A percentile compares a stretch with the other conserved stretches of the same genome.
Conservation (phyloP, 2,797 vertebrate genomes). For the Sciaenops ocellatus region DNA sequence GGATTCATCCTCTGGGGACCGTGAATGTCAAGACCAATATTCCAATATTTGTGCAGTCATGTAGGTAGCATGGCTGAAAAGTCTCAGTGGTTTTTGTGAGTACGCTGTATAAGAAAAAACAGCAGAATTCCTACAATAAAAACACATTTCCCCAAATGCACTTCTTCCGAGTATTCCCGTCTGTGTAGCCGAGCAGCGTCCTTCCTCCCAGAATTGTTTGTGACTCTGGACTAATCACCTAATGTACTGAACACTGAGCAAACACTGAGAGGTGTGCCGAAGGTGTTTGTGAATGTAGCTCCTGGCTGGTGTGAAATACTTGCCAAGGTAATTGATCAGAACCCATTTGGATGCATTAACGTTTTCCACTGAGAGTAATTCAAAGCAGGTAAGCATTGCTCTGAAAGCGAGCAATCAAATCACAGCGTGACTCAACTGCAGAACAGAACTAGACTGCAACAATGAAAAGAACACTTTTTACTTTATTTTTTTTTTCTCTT, state of each 20-base stretch:
- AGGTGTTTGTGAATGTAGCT: constrained; percentile 60
- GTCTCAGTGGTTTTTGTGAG: not conserved
- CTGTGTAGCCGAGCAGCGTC: not conserved
- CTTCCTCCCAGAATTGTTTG: constrained; percentile 48
- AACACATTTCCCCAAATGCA: not conserved
- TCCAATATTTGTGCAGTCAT: not conserved
- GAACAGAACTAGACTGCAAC: constrained; percentile 12
- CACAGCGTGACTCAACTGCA: constrained; percentile 55
- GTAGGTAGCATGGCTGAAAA: no score
- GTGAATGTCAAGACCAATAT: not conserved
- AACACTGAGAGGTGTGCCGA: constrained; percentile 52
- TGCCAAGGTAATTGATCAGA: constrained; percentile 75
- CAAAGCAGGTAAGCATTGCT: constrained; percentile 69
- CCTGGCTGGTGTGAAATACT: constrained; percentile 68
- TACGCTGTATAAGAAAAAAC: not conserved
- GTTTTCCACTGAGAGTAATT: constrained; percentile 69
- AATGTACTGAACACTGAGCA: constrained; percentile 61
- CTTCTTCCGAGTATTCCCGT: not conserved
- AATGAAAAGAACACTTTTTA: constrained; percentile 36
- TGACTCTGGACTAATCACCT: constrained; percentile 67
- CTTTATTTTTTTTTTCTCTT: constrained; percentile 7
- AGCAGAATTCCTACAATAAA: not conserved
- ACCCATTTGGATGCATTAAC: constrained; percentile 76
- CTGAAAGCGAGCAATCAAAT: constrained; percentile 69
- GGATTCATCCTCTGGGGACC: not conserved